A percentile compares a stretch with the other conserved stretches of the same genome.
These are phyloP conservation scores for Pocillopora grandis DNA, from an alignment of 92 coral and sea anemone species.

Conservation along the genomic window DNA sequence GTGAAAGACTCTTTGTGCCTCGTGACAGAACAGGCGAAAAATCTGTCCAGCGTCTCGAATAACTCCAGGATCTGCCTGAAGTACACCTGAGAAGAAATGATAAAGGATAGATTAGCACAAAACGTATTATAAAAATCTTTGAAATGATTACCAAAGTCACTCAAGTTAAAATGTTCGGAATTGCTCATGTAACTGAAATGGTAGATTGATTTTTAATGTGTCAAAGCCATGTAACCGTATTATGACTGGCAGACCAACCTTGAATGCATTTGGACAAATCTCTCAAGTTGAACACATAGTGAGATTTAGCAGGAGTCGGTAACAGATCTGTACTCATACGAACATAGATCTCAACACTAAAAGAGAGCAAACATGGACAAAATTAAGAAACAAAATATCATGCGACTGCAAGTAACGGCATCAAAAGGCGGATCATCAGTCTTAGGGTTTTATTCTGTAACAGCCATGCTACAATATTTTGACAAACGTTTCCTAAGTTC, in stretches of 20 bases:
- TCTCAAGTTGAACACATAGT: conserved; percentile 93
- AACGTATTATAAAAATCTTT: not conserved
- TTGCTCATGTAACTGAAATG: too few relatives aligned
- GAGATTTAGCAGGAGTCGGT: conserved; percentile 99
- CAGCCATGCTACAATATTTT: too few relatives aligned
- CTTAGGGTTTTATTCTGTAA: too few relatives aligned
- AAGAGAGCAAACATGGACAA: not conserved
- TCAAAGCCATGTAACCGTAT: not conserved
- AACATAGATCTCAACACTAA: conserved; percentile 93
- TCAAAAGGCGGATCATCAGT: too few relatives aligned
- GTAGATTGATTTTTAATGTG: too few relatives aligned
- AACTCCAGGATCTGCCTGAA: conserved; percentile 96
- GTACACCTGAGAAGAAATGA: conserved; percentile 71
- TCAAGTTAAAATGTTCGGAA: too few relatives aligned
- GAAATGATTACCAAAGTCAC: too few relatives aligned
- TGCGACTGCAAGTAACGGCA: not conserved
- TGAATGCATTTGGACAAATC: conserved; percentile 98
- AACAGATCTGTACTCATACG: conserved; percentile 98
- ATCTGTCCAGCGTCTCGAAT: conserved; percentile 92
- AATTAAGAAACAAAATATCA: not conserved
- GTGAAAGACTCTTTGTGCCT: conserved; percentile 96
- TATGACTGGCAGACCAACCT: conserved; percentile 52
- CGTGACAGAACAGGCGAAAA: conserved; percentile 96
- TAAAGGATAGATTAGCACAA: not conserved
- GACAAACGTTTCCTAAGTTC: too few relatives aligned